phyloP scores from a whole-genome alignment of 2,888 invertebrate genomes.

The Dryobota labecula region DNA sequence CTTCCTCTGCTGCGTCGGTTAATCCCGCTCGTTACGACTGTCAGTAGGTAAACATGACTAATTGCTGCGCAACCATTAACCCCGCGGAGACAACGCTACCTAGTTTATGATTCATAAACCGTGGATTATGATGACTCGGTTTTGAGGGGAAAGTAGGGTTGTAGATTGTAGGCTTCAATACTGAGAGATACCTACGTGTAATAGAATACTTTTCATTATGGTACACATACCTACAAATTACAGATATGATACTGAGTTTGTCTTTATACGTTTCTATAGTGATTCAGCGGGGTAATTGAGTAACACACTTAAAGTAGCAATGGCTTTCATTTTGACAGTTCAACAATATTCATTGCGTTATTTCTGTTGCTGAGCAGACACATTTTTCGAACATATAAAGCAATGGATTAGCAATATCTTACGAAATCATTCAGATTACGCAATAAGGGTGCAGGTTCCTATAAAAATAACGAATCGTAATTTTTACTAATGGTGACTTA shows the following conservation, averaged over 20 bases:
- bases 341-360: too few species aligned
- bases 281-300: too few species aligned
- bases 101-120: constrained; percentile 55
- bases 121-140: constrained; percentile 29
- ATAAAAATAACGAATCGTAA: background rate
- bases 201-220: too few species aligned
- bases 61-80: constrained; percentile 58
- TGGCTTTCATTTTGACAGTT: too few species aligned
- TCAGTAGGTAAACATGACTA: constrained; percentile 56
- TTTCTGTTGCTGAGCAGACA: too few species aligned
- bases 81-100: constrained; percentile 50
- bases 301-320: too few species aligned
- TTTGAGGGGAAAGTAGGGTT: background rate
- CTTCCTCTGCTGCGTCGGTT: constrained; percentile 52
- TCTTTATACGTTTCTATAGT: background rate
- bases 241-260: background rate
- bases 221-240: too few species aligned
- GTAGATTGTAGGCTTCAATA: background rate
- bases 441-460: background rate
- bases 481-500: background rate
- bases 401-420: too few species aligned
- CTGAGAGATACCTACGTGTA: background rate
- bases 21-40: constrained; percentile 45
- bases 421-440: too few species aligned
- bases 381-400: too few species aligned